Evolutionary conservation across 2,797 vertebrate genomes (phyloP), one percentile per base, ranked within the genome.

Genomic region (Melanotaenia pygmaea): DNA sequence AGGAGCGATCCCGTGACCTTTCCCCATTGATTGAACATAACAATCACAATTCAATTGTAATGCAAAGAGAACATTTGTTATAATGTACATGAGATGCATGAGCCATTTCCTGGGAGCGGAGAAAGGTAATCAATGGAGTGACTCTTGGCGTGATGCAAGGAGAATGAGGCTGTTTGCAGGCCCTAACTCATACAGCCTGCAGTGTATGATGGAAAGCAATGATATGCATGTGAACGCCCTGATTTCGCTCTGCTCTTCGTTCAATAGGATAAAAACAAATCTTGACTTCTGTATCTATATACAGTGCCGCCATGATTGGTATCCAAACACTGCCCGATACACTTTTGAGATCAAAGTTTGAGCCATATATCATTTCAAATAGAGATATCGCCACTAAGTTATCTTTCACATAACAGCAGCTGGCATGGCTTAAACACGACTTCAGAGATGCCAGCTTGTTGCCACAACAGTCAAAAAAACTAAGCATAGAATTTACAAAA

Each of bases 41-140:
- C 97, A 99, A 98, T 99, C 97, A 98, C 96, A 98, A 97, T 99
- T 99, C 97, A 98, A 99, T 99, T 99, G 97, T 97, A 98, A 99
- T 98, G 97, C 97, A 98, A 98, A 97, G 96, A 96, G 97, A 95
- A 98, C 98, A 98, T 99, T 99, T 99, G 97, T 98, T 99, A 98
- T 97, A 97, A 98, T 97, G 96, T 96, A 96, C 95, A 95, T 94
- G 96, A 97, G 96, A 98, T 96, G 96, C 97, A 98, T 95, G 95
- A 98, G 96, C 96, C 96, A 96, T 97, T 98, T 98, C 96, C 97
- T 96, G 89, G 88, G 88, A 95, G 95, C 84, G 93, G 94, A 94
- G 96, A 94, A 93, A 95, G 96, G 95, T 95, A 97, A 99, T 99
- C 97, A 97, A 98, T 98, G 96, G 95, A 95, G 94, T 89, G 92